A percentile compares a stretch with the other conserved stretches of the same genome.
Conservation (phyloP, 1,140 invertebrate species). For the Pseudomyrmex flavicornis region DNA sequence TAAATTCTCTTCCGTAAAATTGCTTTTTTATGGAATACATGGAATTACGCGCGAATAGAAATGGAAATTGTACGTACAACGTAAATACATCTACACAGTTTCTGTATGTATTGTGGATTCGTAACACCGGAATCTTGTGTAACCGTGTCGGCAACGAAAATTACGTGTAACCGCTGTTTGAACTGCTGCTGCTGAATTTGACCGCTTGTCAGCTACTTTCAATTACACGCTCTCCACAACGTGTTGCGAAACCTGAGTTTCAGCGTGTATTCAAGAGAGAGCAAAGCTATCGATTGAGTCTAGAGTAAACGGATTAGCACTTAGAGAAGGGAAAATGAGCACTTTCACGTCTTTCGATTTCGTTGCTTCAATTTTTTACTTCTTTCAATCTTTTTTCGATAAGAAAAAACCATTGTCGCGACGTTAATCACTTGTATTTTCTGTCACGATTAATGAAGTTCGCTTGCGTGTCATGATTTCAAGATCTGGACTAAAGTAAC, state of each 20-base stretch:
- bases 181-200: conserved; percentile 53
- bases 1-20: not conserved
- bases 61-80: conserved; percentile 21
- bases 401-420: not conserved
- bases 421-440: not conserved
- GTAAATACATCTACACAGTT: conserved; percentile 24
- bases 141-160: conserved; percentile 51
- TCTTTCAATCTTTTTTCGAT: not conserved
- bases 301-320: conserved; percentile 35
- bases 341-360: conserved; percentile 6
- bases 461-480: not conserved
- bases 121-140: conserved; percentile 56
- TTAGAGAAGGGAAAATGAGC: conserved; percentile 24
- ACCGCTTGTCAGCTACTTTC: conserved; percentile 64
- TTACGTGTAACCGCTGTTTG: conserved; percentile 60
- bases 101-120: conserved; percentile 29
- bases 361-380: not conserved
- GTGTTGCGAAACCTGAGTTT: conserved; percentile 14
- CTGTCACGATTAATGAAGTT: no score
- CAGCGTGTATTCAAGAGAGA: conserved; percentile 36
- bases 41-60: conserved; percentile 11
- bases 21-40: not conserved
- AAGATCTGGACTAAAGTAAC: not conserved
- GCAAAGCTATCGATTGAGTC: conserved; percentile 34
- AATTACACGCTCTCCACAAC: conserved; percentile 51